A percentile compares a stretch with the other conserved stretches of the same genome.
Evolutionary conservation across 92 coral and sea anemone species (phyloP).

Genomic region (Phymanthus crucifer): DNA sequence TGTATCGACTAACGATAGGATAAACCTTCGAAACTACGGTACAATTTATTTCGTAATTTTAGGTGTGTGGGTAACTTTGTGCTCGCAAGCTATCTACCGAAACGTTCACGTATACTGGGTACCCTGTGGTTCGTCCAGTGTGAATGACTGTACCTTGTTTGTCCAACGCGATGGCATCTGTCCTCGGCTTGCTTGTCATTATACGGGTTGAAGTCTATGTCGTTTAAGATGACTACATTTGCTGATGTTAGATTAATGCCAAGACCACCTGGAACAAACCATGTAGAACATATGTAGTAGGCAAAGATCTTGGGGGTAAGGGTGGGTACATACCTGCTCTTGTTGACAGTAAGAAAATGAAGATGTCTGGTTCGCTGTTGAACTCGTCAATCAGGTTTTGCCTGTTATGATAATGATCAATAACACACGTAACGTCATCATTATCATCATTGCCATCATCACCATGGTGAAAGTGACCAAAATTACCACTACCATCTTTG

Average conservation of each 20-base stretch:
- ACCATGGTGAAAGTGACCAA: neutral
- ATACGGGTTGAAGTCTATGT: conserved; percentile 93
- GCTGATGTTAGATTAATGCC: conserved; percentile 97
- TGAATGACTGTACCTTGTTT: conserved; percentile 88
- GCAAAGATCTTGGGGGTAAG: no score
- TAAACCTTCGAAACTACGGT: no score
- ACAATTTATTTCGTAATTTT: no score
- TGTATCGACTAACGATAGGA: no score
- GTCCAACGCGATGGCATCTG: conserved; percentile 97
- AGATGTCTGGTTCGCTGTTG: conserved; percentile 69
- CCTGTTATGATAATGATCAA: conserved; percentile 36
- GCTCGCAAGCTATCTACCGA: neutral
- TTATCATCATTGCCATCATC: neutral
- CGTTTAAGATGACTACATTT: conserved; percentile 88
- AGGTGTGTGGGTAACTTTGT: no score
- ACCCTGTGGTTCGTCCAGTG: neutral
- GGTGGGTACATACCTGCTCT: conserved; percentile 68
- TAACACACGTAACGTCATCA: neutral
- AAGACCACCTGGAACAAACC: conserved; percentile 77
- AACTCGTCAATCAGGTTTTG: conserved; percentile 84
- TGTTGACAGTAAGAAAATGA: conserved; percentile 92
- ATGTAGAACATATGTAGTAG: no score
- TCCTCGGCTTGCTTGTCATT: conserved; percentile 98
- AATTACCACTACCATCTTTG: neutral
- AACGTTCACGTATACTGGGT: neutral